phyloP scores from a whole-genome alignment of 2,888 invertebrate species.

The Agonopterix arenella region DNA sequence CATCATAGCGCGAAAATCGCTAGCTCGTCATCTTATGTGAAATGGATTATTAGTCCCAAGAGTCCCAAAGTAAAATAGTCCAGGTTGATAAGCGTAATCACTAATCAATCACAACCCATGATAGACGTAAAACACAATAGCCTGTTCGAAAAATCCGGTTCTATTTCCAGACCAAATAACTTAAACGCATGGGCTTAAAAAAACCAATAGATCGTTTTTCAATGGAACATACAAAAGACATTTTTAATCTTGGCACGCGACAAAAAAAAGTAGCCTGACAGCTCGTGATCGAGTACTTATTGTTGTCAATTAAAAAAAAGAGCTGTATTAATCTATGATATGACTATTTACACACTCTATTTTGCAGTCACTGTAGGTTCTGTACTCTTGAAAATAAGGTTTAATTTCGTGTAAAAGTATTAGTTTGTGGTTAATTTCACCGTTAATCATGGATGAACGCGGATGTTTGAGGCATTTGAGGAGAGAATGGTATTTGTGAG shows the following conservation, averaged over 20 bases:
- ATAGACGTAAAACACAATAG: no score
- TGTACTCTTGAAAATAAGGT: conserved; percentile 2
- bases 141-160: no score
- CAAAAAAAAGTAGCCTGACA: conserved; percentile 37
- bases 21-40: no score
- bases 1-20: no score
- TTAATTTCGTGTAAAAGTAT: background rate
- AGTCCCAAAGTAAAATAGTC: no score
- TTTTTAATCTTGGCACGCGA: conserved; percentile 14
- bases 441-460: conserved; percentile 7
- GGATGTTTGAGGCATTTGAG: conserved; percentile 1
- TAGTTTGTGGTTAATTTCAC: background rate
- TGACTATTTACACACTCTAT: conserved; percentile 2
- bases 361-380: background rate
- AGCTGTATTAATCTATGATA: conserved; percentile 14
- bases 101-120: no score
- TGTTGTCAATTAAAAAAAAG: conserved; percentile 31
- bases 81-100: no score
- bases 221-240: background rate
- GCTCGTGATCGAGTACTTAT: conserved; percentile 54
- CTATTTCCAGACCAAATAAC: no score
- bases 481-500: background rate
- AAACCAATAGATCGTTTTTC: no score
- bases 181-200: no score
- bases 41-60: no score